These are phyloP conservation scores for Chaetodon trifasciatus DNA, from an alignment of 2,797 vertebrate species.

Conservation along the genomic window DNA sequence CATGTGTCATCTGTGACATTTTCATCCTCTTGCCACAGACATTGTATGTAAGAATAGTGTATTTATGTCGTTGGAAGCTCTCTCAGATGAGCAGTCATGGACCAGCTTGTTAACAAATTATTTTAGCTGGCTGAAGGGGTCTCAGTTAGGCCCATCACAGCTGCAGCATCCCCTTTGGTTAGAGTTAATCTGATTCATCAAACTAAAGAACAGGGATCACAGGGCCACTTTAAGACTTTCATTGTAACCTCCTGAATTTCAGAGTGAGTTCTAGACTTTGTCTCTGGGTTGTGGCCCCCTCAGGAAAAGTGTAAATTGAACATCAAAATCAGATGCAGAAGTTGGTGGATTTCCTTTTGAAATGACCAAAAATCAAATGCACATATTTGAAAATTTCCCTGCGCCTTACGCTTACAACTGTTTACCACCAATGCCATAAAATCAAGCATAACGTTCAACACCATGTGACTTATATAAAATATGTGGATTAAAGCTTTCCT, in stretches of 20 bases:
- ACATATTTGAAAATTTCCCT: constrained; percentile 10
- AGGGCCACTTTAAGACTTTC: not conserved
- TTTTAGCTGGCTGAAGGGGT: constrained; percentile 7
- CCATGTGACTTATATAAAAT: constrained; percentile 45
- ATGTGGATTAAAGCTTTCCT: constrained; percentile 54
- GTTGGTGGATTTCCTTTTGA: constrained; percentile 8
- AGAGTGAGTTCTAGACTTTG: not conserved
- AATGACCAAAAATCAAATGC: constrained; percentile 10
- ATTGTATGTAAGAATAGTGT: constrained; percentile 27
- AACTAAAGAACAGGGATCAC: not conserved
- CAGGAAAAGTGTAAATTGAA: constrained; percentile 10
- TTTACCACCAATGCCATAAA: constrained; percentile 13
- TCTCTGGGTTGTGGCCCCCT: constrained; percentile 1
- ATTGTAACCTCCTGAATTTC: not conserved
- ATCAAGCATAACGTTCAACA: constrained; percentile 22
- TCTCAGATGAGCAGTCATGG: constrained; percentile 36
- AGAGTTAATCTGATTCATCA: constrained; percentile 1
- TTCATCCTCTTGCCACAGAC: constrained; percentile 44
- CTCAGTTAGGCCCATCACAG: constrained; percentile 19
- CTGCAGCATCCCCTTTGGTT: constrained; percentile 13
- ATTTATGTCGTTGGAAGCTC: constrained; percentile 38
- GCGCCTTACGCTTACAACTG: not conserved
- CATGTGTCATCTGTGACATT: constrained; percentile 55
- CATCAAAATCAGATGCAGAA: not conserved
- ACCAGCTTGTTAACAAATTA: constrained; percentile 5